Base-by-base conservation (phyloP, 2,888 invertebrate genomes). In the Agrochola litura region DNA sequence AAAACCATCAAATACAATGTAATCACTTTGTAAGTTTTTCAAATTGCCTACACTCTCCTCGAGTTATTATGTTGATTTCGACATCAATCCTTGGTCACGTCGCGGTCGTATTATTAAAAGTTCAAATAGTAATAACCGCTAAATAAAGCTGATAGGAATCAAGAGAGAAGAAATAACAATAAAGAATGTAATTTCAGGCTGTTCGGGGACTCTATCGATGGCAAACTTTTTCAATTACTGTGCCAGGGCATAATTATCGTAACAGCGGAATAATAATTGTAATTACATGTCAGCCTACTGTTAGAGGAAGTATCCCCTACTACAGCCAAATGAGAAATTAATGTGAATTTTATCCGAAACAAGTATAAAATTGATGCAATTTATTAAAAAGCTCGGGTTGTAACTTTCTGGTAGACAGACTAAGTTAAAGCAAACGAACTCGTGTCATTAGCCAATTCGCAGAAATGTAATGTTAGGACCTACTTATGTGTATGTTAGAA, bases 181-280 rank as follows among this genome's bases (percentile, higher is more conserved):
- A 92, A 92, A 92, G 93, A 92, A 90, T 89, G 92, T 95, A 95
- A 96, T 95, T 96, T 96, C 92, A 91, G 92, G 91, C 92, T 91
- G 91, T 95, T 94, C 91, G 91, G 91, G 91, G 88, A 87, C 92
- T 91, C 87, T 93, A 94, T 95, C 95, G 94, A 92, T 93, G 91
- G 90, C 94, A 95, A 96, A 96, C 90, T 96, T 96, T 96, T 96
- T 95, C 96, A 96, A 96, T 96, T 84, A 95, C 92, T 80, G 86
- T 88, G 85, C 88, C 90, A 90, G 86, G 83, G 81, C 88, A 84
- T 93, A 95, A 94, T 94, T 94, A 93, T 92, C 88, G 90, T 90
- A 90, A 90, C 91, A 91, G 90, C 89, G 86, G 91, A 91, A 91
- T 88, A 92, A 92, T 92, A 89, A 91, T 90, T 92, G 90, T 92